Conservation (phyloP, 2,113 vertebrate species). For the Xenotilapia leptura region DNA sequence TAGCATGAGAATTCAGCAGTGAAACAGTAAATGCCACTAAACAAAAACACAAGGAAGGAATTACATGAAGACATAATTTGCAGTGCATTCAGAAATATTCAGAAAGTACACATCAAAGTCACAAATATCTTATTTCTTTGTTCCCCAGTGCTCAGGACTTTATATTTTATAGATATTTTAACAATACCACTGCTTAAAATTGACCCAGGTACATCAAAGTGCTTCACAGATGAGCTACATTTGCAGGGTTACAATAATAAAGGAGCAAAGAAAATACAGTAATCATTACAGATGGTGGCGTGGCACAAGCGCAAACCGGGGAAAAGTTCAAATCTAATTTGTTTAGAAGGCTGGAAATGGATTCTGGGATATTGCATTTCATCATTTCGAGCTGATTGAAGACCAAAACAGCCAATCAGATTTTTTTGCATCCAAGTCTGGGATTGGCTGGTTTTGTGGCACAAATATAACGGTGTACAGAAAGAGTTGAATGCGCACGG, state of each 20-base stretch:
- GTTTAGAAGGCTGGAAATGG: too few relatives aligned
- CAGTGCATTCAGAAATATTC: neutral
- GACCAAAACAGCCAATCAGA: too few relatives aligned
- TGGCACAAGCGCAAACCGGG: neutral
- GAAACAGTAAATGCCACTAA: neutral
- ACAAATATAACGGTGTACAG: too few relatives aligned
- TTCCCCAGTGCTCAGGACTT: neutral
- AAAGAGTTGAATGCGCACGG: too few relatives aligned
- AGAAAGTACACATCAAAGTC: neutral
- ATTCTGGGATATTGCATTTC: too few relatives aligned
- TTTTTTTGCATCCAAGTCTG: too few relatives aligned
- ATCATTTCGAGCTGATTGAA: too few relatives aligned
- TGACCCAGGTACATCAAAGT: neutral
- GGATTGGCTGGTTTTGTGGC: too few relatives aligned
- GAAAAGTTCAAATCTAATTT: too few relatives aligned
- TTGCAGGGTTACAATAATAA: neutral
- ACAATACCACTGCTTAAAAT: fast-evolving
- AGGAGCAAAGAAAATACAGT: neutral
- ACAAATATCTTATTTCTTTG: neutral
- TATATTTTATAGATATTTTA: neutral
- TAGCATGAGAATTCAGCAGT: neutral
- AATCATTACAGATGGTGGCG: neutral
- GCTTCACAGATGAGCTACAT: neutral
- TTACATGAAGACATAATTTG: neutral
- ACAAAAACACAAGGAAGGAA: neutral